Evolutionary conservation across 2,888 invertebrate species (phyloP).

Genomic region (Polyommatus iphigenia): DNA sequence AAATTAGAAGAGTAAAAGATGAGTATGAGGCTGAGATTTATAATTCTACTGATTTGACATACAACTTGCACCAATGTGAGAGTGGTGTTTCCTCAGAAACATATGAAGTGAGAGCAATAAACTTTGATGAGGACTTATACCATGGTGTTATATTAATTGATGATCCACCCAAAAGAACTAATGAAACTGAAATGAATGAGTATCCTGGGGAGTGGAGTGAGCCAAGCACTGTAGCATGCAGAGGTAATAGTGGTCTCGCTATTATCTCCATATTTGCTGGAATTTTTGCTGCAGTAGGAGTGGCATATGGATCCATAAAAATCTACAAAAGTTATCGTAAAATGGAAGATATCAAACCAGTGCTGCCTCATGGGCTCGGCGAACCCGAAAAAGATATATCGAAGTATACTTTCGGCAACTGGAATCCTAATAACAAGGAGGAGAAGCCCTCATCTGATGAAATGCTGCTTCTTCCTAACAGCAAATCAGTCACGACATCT

Average conservation of each 20-base stretch:
- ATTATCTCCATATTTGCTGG: constrained; percentile 61
- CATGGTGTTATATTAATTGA: constrained; percentile 57
- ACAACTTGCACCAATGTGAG: constrained; percentile 56
- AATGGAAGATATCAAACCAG: constrained; percentile 85
- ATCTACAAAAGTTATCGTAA: constrained; percentile 80
- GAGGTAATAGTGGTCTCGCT: constrained; percentile 56
- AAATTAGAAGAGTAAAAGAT: constrained; percentile 71
- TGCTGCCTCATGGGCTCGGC: constrained; percentile 83
- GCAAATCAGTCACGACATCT: constrained; percentile 56
- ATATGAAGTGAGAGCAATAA: constrained; percentile 69
- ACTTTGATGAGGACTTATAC: constrained; percentile 59
- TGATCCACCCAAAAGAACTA: constrained; percentile 46
- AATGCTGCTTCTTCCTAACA: constrained; percentile 67
- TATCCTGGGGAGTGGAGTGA: constrained; percentile 69
- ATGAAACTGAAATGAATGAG: constrained; percentile 43
- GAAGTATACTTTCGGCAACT: constrained; percentile 65
- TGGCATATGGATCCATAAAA: constrained; percentile 69
- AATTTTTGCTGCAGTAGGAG: constrained; percentile 55
- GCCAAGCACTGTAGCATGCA: constrained; percentile 57
- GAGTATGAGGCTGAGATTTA: constrained; percentile 49
- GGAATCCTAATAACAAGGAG: constrained; percentile 67
- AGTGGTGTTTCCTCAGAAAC: constrained; percentile 57
- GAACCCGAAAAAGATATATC: constrained; percentile 69
- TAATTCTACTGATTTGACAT: constrained; percentile 56
- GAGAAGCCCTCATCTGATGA: constrained; percentile 74